Evolutionary conservation across 2,113 vertebrate genomes (phyloP).

Genomic region (Donacobius atricapilla): DNA sequence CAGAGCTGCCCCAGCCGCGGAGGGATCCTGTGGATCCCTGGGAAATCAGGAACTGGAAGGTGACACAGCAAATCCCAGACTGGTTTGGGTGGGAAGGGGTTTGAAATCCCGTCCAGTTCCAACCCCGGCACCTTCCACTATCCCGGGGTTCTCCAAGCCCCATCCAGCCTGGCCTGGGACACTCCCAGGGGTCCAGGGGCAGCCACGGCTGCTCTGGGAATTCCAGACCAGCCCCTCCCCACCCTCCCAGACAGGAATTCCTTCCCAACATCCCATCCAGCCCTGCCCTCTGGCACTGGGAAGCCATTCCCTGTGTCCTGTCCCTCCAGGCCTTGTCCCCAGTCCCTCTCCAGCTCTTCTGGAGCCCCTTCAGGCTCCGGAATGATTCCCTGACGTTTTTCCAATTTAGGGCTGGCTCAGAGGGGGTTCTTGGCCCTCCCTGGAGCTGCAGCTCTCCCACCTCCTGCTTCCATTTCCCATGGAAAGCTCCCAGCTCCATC

Average conservation of each 20-base stretch:
- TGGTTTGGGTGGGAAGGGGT: neutral
- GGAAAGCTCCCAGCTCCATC: neutral
- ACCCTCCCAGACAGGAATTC: neutral
- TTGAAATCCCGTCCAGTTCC: neutral
- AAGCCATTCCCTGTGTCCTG: neutral
- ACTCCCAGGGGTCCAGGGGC: neutral
- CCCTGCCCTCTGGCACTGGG: neutral
- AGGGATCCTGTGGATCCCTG: neutral
- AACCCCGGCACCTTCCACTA: rapidly evolving
- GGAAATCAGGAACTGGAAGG: neutral
- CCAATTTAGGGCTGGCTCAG: neutral
- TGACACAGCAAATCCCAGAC: neutral
- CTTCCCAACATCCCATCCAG: rapidly evolving
- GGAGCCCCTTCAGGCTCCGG: rapidly evolving
- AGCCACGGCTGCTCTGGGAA: neutral
- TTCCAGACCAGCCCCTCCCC: neutral
- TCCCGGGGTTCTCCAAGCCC: neutral
- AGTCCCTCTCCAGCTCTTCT: neutral
- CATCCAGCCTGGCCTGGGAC: rapidly evolving
- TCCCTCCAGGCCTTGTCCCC: rapidly evolving
- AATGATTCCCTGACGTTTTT: neutral
- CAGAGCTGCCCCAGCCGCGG: neutral
- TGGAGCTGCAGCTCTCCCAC: neutral
- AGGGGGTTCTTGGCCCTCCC: rapidly evolving
- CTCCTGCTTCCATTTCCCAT: neutral